Base-by-base conservation (phyloP, 1,140 invertebrate genomes). In the Heliconius nattereri region DNA sequence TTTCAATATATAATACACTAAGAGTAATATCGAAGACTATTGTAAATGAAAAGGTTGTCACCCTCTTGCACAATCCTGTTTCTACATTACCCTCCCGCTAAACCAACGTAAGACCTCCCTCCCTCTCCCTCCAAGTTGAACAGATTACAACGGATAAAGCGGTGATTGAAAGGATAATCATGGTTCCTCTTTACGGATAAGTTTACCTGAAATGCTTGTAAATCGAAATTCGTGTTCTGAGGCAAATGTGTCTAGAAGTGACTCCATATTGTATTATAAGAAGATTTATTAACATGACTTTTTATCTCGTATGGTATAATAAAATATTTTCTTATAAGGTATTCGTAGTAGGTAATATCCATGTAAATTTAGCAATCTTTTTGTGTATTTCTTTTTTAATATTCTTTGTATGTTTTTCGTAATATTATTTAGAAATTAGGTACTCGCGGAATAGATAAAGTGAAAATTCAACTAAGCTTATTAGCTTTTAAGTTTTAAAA, bases 191-290 rank as follows among this genome's bases (percentile, higher is more conserved):
- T 83, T 82, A 84, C 86, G 84, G 87, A 83, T 85, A 79, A 87
- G 84, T 89, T 90, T 86, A 90, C 88, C 88, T 89, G 89, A 87
- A 91, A 81, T 83, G 81, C 84, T 86, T 81, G 78, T 86, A 85
- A 85, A 86, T 82, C 84, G 85, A 83, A 83, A 84, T 86, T 85
- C 76, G 76, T 29, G 52, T 76, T 52, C 73, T 45, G 83, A 82
- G 73, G 37, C 78, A 82, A 37, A 74, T 7, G 8, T 74, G 26
- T 29, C 79, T 85, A 75, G 83, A 86, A 84, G 66, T 73, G 84
- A 45, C 23, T 80, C 26, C n/a, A 1, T 66, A 66, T 29, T 29
- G 60, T 29, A 29, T 29, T 26, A 20, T 57, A 23, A 57, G 54
- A 57, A 57, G 54, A 57, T 57, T 57, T 57, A 23, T n/a, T 57